Evolutionary conservation across 2,113 vertebrate genomes (phyloP).

Genomic region (Microcebus ravelobensis): DNA sequence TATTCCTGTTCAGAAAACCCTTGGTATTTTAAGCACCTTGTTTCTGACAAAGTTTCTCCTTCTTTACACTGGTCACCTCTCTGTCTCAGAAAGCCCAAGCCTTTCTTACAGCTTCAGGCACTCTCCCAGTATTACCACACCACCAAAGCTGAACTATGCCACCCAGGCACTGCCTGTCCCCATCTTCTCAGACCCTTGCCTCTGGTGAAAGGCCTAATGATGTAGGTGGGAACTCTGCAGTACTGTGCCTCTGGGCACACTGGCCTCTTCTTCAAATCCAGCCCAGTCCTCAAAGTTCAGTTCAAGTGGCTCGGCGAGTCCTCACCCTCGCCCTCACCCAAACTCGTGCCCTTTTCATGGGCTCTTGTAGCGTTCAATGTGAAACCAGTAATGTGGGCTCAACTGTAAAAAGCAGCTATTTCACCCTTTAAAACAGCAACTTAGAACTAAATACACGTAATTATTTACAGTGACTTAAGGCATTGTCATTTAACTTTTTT

Average conservation of each 20-base stretch:
- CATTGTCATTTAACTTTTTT: neutral
- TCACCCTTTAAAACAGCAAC: neutral
- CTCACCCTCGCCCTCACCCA: neutral
- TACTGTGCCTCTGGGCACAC: neutral
- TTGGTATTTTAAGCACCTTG: neutral
- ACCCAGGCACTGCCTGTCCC: too few relatives aligned
- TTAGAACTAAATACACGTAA: neutral
- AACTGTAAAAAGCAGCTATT: neutral
- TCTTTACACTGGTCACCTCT: neutral
- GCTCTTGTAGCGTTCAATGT: too few relatives aligned
- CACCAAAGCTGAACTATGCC: neutral
- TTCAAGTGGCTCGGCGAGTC: neutral
- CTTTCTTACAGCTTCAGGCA: neutral
- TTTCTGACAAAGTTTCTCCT: too few relatives aligned
- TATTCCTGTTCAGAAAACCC: neutral
- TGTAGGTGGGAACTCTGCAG: too few relatives aligned
- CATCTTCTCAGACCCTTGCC: too few relatives aligned
- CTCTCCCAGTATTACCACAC: too few relatives aligned
- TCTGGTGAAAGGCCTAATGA: neutral
- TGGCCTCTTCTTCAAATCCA: neutral
- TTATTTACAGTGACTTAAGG: too few relatives aligned
- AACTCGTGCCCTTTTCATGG: neutral
- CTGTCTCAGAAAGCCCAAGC: neutral
- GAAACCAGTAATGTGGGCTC: neutral
- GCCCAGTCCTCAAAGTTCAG: neutral